Percentiles rank a stretch among this genome's conserved stretches.
phyloP scores from a whole-genome alignment of 2,888 invertebrate genomes.

The Acanthoscelides obtectus region DNA sequence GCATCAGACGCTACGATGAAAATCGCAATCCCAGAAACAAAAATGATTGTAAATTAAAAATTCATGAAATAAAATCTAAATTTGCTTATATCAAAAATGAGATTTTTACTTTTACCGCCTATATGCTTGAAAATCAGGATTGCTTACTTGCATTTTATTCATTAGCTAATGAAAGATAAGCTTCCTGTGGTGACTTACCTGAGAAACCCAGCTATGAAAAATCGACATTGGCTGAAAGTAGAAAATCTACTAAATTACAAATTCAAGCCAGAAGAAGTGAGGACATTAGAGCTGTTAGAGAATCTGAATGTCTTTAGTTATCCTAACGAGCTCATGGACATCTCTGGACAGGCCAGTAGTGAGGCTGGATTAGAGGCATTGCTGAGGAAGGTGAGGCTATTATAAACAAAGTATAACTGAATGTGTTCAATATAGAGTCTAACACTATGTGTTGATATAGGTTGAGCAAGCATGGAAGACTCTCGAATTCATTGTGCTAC shows the following conservation, averaged over 20 bases:
- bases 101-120: too few species aligned
- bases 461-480: conserved; percentile 82
- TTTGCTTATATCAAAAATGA: too few species aligned
- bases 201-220: conserved; percentile 71
- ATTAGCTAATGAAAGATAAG: conserved; percentile 29
- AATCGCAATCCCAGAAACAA: too few species aligned
- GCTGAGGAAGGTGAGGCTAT: conserved; percentile 60
- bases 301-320: conserved; percentile 70
- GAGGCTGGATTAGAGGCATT: conserved; percentile 78
- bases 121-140: too few species aligned
- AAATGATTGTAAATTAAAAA: too few species aligned
- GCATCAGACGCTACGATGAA: too few species aligned
- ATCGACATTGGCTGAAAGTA: conserved; percentile 80
- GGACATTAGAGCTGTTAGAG: conserved; percentile 66
- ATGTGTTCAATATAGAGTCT: neutral
- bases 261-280: conserved; percentile 62
- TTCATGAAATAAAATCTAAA: too few species aligned
- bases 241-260: conserved; percentile 70
- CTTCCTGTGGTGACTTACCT: conserved; percentile 75
- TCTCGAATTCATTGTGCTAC: conserved; percentile 70
- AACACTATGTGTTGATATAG: conserved; percentile 46
- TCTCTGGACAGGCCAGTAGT: conserved; percentile 83
- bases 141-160: neutral
- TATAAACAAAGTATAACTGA: neutral
- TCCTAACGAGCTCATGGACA: conserved; percentile 72